Evolutionary conservation across 2,113 vertebrate genomes (phyloP).

Genomic region (Equus przewalskii): DNA sequence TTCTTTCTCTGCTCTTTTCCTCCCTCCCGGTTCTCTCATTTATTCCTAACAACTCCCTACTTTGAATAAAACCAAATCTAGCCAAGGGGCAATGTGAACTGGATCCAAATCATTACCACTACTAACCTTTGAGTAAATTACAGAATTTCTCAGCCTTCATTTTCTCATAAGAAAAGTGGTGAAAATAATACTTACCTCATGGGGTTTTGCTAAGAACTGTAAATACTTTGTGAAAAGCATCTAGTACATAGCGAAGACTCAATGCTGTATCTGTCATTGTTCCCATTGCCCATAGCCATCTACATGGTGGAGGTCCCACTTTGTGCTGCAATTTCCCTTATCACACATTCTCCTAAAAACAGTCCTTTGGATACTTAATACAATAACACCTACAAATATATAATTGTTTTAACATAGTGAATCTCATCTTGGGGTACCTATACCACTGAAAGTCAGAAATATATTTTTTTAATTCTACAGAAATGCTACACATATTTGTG

Average conservation of each 20-base stretch:
- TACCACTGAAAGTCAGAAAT: not conserved
- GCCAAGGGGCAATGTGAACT: not conserved
- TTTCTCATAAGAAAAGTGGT: not conserved
- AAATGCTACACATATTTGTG: not conserved
- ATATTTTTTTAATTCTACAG: not conserved
- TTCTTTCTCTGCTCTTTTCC: not conserved
- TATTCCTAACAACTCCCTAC: not conserved
- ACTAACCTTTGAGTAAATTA: not conserved
- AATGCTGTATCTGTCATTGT: accelerated
- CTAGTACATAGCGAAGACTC: not conserved
- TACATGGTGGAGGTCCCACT: accelerated
- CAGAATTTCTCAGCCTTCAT: not conserved
- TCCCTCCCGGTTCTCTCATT: not conserved
- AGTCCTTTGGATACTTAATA: not conserved
- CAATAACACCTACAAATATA: not conserved
- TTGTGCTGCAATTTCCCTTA: too few species aligned
- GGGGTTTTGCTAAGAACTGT: not conserved
- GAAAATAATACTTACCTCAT: not conserved
- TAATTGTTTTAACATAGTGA: not conserved
- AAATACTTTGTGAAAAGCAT: not conserved
- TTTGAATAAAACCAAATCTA: not conserved
- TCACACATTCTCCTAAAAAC: not conserved
- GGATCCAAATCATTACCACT: not conserved
- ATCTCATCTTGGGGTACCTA: not conserved
- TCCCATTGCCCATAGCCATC: not conserved